Percentiles rank a stretch among this genome's conserved stretches.
phyloP scores from a whole-genome alignment of 2,797 vertebrate genomes.

The Nasua narica region DNA sequence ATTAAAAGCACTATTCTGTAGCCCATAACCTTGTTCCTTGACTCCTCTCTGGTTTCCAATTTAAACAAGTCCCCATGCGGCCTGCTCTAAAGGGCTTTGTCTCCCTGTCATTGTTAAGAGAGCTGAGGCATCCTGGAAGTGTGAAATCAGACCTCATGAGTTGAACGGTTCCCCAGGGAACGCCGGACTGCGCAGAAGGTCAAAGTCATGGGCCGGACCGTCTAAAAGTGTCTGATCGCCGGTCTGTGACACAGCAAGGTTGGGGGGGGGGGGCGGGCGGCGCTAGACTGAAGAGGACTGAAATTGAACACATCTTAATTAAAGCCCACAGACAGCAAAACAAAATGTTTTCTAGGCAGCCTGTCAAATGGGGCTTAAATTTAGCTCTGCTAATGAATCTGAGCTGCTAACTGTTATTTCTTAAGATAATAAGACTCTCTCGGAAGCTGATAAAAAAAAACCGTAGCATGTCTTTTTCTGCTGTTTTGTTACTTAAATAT shows the following conservation, averaged over 20 bases:
- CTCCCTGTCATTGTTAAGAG: conserved; percentile 93
- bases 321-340: conserved; percentile 90
- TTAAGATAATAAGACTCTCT: conserved; percentile 77
- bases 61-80: conserved; percentile 94
- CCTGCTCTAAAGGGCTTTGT: conserved; percentile 94
- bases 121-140: conserved; percentile 89
- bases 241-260: conserved; percentile 87
- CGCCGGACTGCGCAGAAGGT: conserved; percentile 88
- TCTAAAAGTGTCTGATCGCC: conserved; percentile 88
- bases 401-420: conserved; percentile 80
- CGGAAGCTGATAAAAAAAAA: conserved; percentile 69
- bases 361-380: conserved; percentile 80
- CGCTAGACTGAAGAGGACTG: conserved; percentile 78
- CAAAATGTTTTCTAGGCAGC: conserved; percentile 87
- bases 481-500: conserved; percentile 77
- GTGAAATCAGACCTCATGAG: conserved; percentile 95
- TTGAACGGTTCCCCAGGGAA: conserved; percentile 92
- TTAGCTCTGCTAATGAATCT: conserved; percentile 85
- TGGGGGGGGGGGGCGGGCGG: conserved; percentile 58
- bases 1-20: conserved; percentile 93
- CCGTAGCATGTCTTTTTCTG: conserved; percentile 69
- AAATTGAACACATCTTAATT: conserved; percentile 92
- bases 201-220: conserved; percentile 92
- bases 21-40: conserved; percentile 98
- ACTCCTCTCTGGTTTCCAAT: conserved; percentile 95